Evolutionary conservation across 2,888 invertebrate species (phyloP).

Genomic region (Steinernema carpocapsae): DNA sequence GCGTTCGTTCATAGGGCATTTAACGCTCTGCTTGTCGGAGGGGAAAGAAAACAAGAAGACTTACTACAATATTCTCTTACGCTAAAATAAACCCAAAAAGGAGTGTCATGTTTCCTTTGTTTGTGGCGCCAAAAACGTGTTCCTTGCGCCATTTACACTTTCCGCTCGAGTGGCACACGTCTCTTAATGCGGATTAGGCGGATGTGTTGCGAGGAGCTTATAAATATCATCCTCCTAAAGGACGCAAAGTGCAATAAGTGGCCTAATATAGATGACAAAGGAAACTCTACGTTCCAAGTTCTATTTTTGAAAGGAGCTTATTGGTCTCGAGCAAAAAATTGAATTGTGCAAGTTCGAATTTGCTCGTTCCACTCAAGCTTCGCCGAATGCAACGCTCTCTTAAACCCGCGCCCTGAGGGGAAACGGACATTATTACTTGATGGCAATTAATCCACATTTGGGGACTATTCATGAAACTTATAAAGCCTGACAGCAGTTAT

Average conservation of each 20-base stretch:
- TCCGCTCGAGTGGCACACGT: neutral
- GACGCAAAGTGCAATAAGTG: slow-evolving; percentile 20
- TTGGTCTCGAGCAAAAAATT: slow-evolving; percentile 11
- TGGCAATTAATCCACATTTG: slow-evolving; percentile 22
- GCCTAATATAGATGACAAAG: slow-evolving; percentile 1
- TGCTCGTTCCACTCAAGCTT: too few species aligned
- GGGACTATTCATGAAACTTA: slow-evolving; percentile 2
- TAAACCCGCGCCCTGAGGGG: slow-evolving; percentile 5
- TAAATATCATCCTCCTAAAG: neutral
- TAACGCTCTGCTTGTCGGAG: neutral
- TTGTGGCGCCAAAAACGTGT: neutral
- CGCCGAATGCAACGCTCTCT: too few species aligned
- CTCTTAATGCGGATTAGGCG: neutral
- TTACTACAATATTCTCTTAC: slow-evolving; percentile 3
- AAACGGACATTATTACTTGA: neutral
- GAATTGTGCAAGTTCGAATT: neutral
- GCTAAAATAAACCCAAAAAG: neutral
- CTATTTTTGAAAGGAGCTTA: neutral
- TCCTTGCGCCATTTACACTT: slow-evolving; percentile 7
- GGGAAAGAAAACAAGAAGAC: slow-evolving; percentile 1
- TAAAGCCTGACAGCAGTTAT: slow-evolving; percentile 3
- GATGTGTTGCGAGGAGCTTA: neutral
- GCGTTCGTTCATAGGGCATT: neutral
- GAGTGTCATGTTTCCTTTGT: slow-evolving; percentile 4
- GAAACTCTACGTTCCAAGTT: slow-evolving; percentile 27